These are phyloP conservation scores for Sorex maritimensis DNA, from an alignment of 2,797 vertebrate species.

Conservation along the genomic window DNA sequence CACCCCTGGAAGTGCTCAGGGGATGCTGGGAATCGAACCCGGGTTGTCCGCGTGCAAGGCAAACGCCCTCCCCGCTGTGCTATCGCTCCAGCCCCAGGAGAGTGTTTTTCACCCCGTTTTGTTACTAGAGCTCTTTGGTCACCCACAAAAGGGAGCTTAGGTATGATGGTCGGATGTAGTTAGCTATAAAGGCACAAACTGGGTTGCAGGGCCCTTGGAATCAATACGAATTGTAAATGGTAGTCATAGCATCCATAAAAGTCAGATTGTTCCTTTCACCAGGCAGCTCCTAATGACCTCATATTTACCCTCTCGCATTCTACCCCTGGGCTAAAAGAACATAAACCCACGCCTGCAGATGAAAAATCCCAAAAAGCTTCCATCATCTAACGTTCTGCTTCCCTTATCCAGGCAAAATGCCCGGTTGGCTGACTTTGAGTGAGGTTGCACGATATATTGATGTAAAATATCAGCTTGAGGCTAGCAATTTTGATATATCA, in stretches of 20 bases:
- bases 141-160: background rate
- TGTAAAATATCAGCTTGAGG: conserved; percentile 62
- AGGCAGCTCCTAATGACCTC: background rate
- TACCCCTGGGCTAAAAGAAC: background rate
- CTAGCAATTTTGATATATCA: conserved; percentile 53
- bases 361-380: background rate
- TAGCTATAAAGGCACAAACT: background rate
- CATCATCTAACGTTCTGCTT: conserved; percentile 29
- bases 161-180: background rate
- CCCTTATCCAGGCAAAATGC: conserved; percentile 54
- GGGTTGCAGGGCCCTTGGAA: background rate
- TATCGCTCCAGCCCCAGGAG: no score
- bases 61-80: no score
- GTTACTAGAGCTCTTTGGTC: no score
- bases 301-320: background rate
- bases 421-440: conserved; percentile 52
- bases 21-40: no score
- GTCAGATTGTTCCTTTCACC: conserved; percentile 25
- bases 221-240: background rate
- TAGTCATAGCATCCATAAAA: background rate
- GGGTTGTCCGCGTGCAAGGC: no score
- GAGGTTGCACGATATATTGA: conserved; percentile 36
- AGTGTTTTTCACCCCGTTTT: no score
- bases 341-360: background rate
- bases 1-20: no score